Evolutionary conservation across 2,113 vertebrate species (phyloP), one percentile per base, ranked within the genome.

Genomic region (Phylloscopus trochiloides): DNA sequence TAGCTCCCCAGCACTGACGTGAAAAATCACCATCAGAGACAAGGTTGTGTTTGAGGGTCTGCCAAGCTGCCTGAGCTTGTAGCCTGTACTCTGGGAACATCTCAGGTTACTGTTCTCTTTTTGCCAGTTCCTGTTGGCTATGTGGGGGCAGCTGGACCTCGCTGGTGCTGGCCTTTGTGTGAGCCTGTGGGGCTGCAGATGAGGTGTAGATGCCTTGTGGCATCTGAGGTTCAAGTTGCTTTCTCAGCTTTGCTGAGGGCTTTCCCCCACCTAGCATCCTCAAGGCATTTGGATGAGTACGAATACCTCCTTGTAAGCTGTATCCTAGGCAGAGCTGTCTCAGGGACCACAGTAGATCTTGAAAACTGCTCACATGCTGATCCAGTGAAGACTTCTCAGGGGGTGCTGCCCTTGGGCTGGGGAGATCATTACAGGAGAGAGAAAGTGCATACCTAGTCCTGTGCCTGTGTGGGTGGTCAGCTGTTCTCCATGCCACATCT

Each of bases 121-220:
- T 51, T 43, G 17, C 26, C 14, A 8, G 16, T 24, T 84, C 42
- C 59, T 65, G 12, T 18, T 38, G 38, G 2, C 0, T 48, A 1
- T 57, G 40, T 55, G 59, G 28, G 42, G 65, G 24, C 2, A 1
- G 24, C 0, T 0, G 22, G 36, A 51, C 31, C 36, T 80, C 0
- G 0, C 79, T 73, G 66, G 11, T 59, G 14, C n/a, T 54, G 58
- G 32, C 21, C 14, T 62, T 32, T 20, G 4, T 45, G 42, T n/a
- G 47, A 88, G 28, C 25, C 38, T 18, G 1, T 26, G 36, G 40
- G n/a, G 48, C 54, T 73, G 48, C 36, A 68, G 21, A 14, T n/a
- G 67, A 52, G 36, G 16, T 29, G 22, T 4, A 38, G 40, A 9
- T 84, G 32, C 58, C 57, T 50, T 48, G 40, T 50, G 32, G 15